Percentiles rank a stretch among this genome's conserved stretches.
Evolutionary conservation across 2,888 invertebrate species (phyloP).

Genomic region (Amiota minor): DNA sequence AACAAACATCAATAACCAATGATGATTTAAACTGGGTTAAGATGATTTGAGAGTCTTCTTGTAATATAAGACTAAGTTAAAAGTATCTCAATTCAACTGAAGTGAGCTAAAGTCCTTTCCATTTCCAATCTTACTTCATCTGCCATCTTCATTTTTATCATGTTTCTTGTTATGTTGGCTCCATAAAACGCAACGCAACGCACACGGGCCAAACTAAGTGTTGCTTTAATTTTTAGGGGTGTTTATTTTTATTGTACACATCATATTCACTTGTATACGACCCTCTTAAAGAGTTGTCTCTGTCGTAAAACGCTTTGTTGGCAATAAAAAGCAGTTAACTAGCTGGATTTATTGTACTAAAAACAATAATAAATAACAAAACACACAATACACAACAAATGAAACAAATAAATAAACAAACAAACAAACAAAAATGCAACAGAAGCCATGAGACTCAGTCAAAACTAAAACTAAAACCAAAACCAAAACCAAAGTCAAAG

Average conservation of each 20-base stretch:
- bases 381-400: constrained; percentile 2
- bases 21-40: too few relatives aligned
- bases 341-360: constrained; percentile 66
- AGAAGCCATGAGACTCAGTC: constrained; percentile 12
- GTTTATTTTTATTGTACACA: constrained; percentile 56
- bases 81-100: too few relatives aligned
- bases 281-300: constrained; percentile 37
- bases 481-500: constrained; percentile 23
- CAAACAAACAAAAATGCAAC: constrained; percentile 36
- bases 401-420: constrained; percentile 35
- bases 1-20: too few relatives aligned
- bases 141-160: too few relatives aligned
- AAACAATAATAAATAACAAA: constrained; percentile 45
- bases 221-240: constrained; percentile 53
- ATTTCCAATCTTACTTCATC: too few relatives aligned
- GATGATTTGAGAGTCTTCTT: too few relatives aligned
- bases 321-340: constrained; percentile 66
- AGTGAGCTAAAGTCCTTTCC: too few relatives aligned
- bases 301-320: constrained; percentile 66
- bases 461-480: constrained; percentile 39
- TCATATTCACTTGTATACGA: constrained; percentile 50
- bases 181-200: constrained; percentile 4
- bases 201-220: constrained; percentile 40
- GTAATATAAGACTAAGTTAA: too few relatives aligned
- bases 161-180: not conserved